A percentile compares a stretch with the other conserved stretches of the same genome.
These are phyloP conservation scores for Sussaba pulchella DNA, from an alignment of 2,888 invertebrate species.

Conservation along the genomic window DNA sequence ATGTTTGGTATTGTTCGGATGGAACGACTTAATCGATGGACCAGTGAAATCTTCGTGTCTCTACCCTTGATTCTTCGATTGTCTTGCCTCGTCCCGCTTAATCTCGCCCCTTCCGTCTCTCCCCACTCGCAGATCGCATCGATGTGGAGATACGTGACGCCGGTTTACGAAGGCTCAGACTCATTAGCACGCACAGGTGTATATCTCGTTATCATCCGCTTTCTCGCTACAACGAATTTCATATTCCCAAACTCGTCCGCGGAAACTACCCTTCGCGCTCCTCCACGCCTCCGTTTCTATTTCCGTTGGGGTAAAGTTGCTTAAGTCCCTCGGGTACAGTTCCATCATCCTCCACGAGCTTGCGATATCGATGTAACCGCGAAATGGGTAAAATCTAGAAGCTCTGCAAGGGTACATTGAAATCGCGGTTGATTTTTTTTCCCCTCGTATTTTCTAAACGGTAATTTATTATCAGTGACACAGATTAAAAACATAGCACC, in stretches of 20 bases:
- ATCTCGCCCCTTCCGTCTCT: background rate
- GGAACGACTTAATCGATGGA: background rate
- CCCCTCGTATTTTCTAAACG: background rate
- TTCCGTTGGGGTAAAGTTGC: background rate
- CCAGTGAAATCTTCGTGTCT: background rate
- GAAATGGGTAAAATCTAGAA: background rate
- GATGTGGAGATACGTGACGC: no score
- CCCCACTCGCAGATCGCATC: no score
- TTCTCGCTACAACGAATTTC: no score
- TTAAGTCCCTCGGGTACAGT: no score
- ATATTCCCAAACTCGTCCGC: no score
- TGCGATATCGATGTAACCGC: background rate
- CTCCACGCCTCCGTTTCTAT: background rate
- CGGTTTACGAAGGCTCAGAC: no score
- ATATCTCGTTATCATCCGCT: no score
- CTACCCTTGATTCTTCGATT: background rate
- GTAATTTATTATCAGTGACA: background rate
- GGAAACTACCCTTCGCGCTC: no score
- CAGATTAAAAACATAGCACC: no score
- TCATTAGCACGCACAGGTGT: no score
- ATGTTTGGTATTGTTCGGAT: background rate
- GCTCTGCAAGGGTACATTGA: no score
- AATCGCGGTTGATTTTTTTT: no score
- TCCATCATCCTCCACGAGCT: constrained; percentile 26
- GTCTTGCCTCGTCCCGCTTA: background rate